Evolutionary conservation across 2,113 vertebrate genomes (phyloP).

Genomic region (Sphaerodactylus townsendi): DNA sequence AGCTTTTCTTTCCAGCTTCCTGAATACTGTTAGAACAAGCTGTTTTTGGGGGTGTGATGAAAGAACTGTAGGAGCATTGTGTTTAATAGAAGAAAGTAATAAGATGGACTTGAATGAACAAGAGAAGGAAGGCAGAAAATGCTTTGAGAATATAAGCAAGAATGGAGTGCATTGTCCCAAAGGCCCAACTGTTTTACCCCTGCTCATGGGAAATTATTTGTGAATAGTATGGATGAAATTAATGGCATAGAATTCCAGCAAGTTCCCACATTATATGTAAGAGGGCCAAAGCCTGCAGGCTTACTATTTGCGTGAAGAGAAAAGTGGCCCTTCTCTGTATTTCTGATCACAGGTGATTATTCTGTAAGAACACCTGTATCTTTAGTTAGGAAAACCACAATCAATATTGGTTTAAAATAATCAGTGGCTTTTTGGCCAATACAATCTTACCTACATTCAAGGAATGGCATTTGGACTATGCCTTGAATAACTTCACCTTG

Average conservation of each 20-base stretch:
- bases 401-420: background rate
- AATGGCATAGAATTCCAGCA: background rate
- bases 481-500: too few relatives aligned
- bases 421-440: background rate
- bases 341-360: background rate
- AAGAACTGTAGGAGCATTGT: background rate
- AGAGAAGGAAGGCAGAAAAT: slow-evolving; percentile 11
- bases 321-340: background rate
- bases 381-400: background rate
- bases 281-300: background rate
- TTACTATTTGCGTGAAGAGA: background rate
- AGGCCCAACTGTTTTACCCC: background rate
- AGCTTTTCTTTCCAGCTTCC: background rate
- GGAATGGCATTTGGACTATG: background rate
- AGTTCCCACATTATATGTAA: background rate
- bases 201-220: background rate
- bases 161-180: background rate
- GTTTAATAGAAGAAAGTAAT: background rate
- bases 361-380: background rate
- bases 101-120: slow-evolving; percentile 10
- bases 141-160: slow-evolving; percentile 3
- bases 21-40: background rate
- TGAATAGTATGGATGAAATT: background rate
- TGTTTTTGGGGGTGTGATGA: background rate
- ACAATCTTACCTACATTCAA: background rate